Conservation (phyloP, 1,140 invertebrate species). For the Bombyx mandarina region DNA sequence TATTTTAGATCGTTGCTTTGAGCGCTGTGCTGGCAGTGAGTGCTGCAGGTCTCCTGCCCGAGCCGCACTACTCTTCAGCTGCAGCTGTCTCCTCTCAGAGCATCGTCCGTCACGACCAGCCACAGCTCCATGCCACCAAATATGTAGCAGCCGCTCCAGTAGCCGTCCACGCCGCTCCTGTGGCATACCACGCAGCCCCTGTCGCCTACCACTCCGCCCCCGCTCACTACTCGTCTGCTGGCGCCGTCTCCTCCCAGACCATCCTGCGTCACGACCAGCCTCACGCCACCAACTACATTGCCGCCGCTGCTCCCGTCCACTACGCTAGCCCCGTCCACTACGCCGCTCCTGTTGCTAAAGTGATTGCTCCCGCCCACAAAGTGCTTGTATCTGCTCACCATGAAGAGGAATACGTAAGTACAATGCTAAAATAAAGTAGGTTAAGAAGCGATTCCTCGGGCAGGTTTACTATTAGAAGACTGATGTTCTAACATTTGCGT, state of each 20-base stretch:
- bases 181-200: conserved; percentile 17
- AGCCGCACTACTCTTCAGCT: conserved; percentile 28
- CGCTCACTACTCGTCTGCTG: conserved; percentile 26
- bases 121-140: conserved; percentile 17
- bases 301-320: conserved; percentile 4
- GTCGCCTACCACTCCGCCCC: conserved; percentile 38
- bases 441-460: too few species aligned
- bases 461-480: not conserved
- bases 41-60: conserved; percentile 39
- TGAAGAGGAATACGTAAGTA: conserved; percentile 30
- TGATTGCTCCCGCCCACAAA: conserved; percentile 27
- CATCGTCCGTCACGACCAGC: conserved; percentile 34
- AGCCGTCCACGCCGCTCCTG: conserved; percentile 34
- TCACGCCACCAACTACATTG: conserved; percentile 10
- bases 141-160: conserved; percentile 41
- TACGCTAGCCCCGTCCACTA: conserved; percentile 5
- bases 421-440: not conserved
- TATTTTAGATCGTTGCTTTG: conserved; percentile 37
- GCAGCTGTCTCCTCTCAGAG: conserved; percentile 30
- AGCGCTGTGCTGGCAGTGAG: conserved; percentile 41
- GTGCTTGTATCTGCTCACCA: conserved; percentile 24
- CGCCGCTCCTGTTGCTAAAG: conserved; percentile 13
- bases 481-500: not conserved
- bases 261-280: conserved; percentile 28
- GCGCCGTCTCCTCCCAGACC: conserved; percentile 30